A percentile compares a stretch with the other conserved stretches of the same genome.
Evolutionary conservation across 92 coral and sea anemone species (phyloP).

Genomic region (Umimayanthus chanpuru): DNA sequence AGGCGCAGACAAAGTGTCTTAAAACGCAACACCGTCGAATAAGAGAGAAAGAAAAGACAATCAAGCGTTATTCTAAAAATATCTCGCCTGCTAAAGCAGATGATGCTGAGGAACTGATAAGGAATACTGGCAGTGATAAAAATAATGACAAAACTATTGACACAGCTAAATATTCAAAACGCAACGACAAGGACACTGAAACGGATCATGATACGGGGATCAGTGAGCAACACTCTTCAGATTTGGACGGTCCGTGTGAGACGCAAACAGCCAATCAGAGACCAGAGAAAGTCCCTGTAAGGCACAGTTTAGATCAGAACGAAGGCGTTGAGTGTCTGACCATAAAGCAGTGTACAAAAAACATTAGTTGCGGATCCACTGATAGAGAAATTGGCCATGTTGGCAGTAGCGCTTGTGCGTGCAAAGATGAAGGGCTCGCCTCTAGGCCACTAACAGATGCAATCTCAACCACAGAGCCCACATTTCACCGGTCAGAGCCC

Average conservation of each 20-base stretch:
- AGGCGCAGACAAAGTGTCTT: constrained; percentile 58
- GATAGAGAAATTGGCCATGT: background rate
- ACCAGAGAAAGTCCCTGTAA: background rate
- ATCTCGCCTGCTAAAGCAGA: constrained; percentile 1
- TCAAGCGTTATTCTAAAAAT: constrained; percentile 46
- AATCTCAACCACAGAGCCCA: background rate
- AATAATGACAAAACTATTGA: background rate
- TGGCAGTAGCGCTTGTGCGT: background rate
- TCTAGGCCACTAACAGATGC: background rate
- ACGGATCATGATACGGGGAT: constrained; percentile 91
- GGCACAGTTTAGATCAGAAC: background rate
- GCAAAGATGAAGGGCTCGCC: background rate
- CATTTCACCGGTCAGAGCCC: background rate
- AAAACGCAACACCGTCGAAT: constrained; percentile 41
- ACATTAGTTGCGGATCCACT: background rate
- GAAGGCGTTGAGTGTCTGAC: background rate
- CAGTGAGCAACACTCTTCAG: constrained; percentile 73
- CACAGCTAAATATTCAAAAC: background rate
- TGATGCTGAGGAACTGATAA: background rate
- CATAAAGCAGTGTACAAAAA: background rate
- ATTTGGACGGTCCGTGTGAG: constrained; percentile 59
- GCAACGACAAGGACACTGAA: constrained; percentile 50
- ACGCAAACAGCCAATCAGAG: background rate
- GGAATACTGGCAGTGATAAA: background rate
- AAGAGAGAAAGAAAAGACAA: constrained; percentile 52